Evolutionary conservation across 2,113 vertebrate genomes (phyloP), one percentile per base, ranked within the genome.

Genomic region (Oxyura jamaicensis): DNA sequence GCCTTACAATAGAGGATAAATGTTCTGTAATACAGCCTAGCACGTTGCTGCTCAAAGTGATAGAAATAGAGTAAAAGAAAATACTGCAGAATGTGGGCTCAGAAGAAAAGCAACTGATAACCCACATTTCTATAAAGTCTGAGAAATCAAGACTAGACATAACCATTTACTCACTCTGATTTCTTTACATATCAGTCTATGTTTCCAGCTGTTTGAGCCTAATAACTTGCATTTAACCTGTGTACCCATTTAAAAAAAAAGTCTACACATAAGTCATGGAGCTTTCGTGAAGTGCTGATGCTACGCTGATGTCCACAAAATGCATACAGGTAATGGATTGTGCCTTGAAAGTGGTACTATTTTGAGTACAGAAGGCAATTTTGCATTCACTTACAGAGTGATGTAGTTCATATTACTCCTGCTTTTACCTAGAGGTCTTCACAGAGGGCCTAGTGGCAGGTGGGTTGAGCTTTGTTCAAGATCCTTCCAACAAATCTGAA

Each of bases 291-390:
- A 56, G 29, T 42, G 36, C 46, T 65, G n/a, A 14, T 81, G 16
- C 35, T 68, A 11, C 11, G 4, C 16, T 20, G 29, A 13, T 41
- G 8, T 2, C 14, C 28, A 44, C 29, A 31, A 26, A 69, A 56
- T 39, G 9, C 42, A 13, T 35, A 80, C 28, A 42, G 81, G 69
- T 80, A 44, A 58, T 3, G 14, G 15, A 39, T 66, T 0, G 0
- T 56, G 5, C n/a, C 11, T 67, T 25, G 7, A 23, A 72, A 48
- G 7, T 14, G 8, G 23, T 68, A 3, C 41, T 71, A 10, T 29
- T 77, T 52, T 53, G 63, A 81, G 13, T 71, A 53, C 78, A 29
- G 35, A 65, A 53, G 28, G 26, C 39, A 60, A 7, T 56, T 77
- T 22, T 71, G 17, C 4, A 1, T 73, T 87, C 20, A 13, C 15